Evolutionary conservation across 2,888 invertebrate genomes (phyloP), one percentile per base, ranked within the genome.

Genomic region (Timandra comae): DNA sequence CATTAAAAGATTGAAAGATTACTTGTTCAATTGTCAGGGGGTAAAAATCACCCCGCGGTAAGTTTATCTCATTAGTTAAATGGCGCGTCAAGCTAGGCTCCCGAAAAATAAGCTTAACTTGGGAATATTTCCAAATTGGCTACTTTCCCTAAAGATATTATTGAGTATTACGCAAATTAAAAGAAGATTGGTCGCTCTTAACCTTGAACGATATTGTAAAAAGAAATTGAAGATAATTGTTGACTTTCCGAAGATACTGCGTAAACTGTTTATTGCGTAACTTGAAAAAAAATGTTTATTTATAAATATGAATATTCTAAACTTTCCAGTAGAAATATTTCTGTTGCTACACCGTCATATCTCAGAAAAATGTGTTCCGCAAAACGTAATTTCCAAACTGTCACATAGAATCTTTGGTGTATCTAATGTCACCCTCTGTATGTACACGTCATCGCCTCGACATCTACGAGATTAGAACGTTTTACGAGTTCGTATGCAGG

Each of bases 1-100:
- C 84, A 81, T 81, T 82, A 81, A 73, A 73, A 81, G 81, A 81
- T 82, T 79, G 78, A 73, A 76, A 75, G 81, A 84, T 84, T 82
- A 72, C 78, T 73, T 60, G 61, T 69, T 65, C 70, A 57, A 58
- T 65, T 59, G 56, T 61, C 56, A 48, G 63, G 69, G 79, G 80
- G 77, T 72, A 73, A 72, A 73, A 77, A 73, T 63, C 62, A 49
- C 48, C 56, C 70, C 69, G 58, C 60, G 73, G 76, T n/a, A n/a
- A n/a, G 80, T 78, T 82, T 78, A 81, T 82, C 76, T 79, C 73
- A 77, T 84, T 80, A 79, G 81, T 80, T 80, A 75, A 84, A 84
- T 81, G 80, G 73, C 56, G 66, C 76, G 78, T 57, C 41, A 46
- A 37, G 60, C 63, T 65, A 68, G 66, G 57, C 52, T 38, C 36